These are phyloP conservation scores for Drosophila arawakana DNA, from an alignment of 1,140 invertebrate species.

Conservation along the genomic window DNA sequence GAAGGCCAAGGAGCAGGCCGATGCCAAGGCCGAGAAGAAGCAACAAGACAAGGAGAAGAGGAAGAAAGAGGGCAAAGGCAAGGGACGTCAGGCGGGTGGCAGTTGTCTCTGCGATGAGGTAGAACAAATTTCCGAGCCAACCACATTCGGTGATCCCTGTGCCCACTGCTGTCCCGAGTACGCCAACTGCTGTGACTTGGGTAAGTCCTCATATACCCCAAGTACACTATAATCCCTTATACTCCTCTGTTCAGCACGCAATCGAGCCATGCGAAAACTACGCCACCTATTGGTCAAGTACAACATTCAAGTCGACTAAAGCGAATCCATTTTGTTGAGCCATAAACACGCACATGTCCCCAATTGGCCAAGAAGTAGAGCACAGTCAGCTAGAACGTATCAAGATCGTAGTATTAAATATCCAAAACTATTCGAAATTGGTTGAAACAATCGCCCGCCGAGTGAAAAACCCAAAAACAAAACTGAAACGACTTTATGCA, in stretches of 20 bases:
- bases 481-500: background rate
- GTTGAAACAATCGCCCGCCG: background rate
- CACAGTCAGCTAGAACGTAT: background rate
- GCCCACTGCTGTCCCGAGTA: conserved; percentile 49
- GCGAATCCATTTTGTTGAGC: background rate
- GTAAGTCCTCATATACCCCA: conserved; percentile 16
- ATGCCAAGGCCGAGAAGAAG: background rate
- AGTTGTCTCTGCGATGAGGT: background rate
- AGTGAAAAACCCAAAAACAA: background rate
- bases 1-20: conserved; percentile 19
- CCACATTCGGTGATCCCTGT: conserved; percentile 1
- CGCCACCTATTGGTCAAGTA: conserved; percentile 31
- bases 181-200: conserved; percentile 48
- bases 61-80: conserved; percentile 29
- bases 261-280: conserved; percentile 31
- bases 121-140: background rate
- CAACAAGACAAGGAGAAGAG: background rate
- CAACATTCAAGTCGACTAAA: conserved; percentile 33
- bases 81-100: conserved; percentile 56
- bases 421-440: background rate
- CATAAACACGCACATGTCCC: background rate
- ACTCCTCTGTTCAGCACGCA: conserved; percentile 11
- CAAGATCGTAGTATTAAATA: background rate
- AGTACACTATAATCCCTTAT: background rate
- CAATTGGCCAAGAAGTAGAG: background rate